phyloP scores from a whole-genome alignment of 2,113 vertebrate species.

The Uria aalge region DNA sequence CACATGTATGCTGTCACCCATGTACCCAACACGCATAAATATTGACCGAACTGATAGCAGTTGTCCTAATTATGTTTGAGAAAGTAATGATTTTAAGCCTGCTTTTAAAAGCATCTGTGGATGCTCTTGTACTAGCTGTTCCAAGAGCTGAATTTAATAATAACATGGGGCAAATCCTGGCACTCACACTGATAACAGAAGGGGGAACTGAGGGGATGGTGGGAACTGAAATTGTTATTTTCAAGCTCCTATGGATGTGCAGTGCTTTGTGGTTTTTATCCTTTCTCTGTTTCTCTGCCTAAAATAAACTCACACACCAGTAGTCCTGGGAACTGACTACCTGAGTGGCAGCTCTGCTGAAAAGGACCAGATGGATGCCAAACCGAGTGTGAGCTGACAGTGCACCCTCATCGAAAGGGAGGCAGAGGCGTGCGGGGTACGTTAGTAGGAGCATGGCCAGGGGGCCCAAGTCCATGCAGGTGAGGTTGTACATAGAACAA shows the following conservation, averaged over 20 bases:
- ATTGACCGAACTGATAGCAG: background rate
- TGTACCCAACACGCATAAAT: background rate
- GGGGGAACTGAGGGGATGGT: background rate
- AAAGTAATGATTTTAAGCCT: background rate
- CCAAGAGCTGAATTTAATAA: background rate
- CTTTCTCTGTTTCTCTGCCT: background rate
- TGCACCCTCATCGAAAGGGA: background rate
- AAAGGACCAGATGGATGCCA: background rate
- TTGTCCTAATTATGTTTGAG: background rate
- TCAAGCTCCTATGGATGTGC: background rate
- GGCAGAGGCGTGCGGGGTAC: fast-evolving
- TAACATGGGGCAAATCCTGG: background rate
- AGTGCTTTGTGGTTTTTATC: background rate
- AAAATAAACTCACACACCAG: background rate
- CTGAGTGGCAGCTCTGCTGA: background rate
- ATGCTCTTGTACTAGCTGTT: background rate
- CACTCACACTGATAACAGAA: background rate
- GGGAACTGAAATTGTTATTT: background rate
- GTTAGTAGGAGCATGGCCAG: background rate
- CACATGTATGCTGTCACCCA: background rate
- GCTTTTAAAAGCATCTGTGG: background rate
- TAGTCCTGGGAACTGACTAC: background rate
- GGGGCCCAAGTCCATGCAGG: background rate
- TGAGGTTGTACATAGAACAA: background rate
- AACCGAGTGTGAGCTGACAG: background rate